Evolutionary conservation across 2,888 invertebrate species (phyloP), one percentile per base, ranked within the genome.

Genomic region (Phortica okadai): DNA sequence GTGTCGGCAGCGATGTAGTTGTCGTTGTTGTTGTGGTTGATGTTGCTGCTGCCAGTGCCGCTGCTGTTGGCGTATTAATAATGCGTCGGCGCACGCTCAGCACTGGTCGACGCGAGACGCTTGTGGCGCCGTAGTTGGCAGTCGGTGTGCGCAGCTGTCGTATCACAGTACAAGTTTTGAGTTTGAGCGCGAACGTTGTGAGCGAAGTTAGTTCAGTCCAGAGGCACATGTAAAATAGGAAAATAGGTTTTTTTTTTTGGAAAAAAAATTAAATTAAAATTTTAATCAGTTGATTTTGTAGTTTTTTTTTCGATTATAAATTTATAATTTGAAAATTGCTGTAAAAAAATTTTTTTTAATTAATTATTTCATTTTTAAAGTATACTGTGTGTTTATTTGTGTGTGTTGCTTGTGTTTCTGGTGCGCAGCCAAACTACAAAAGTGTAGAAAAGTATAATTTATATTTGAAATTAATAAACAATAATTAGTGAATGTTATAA

Each of bases 31-130:
- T 76, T 50, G 79, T 76, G 67, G 79, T 77, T 64, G 79, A 74
- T 59, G 77, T 58, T 78, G 74, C 44, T 58, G 78, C 42, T 73
- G 58, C 76, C 42, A 89, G 69, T 25, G 79, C 73, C 45, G 83
- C 78, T 64, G 81, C 74, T 44, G 83, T 67, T 74, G 86, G 82
- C 58, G 84, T 77, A 79, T 88, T 89, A 74, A 89, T 86, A 82
- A 89, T 83, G 80, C 90, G 89, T 74, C 89, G 85, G 78, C 90
- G 90, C 82, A 90, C 90, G 77, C 89, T 90, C 80, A 91, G 77
- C 78, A 89, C 86, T 73, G 91, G 91, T 74, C 91, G 89, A 73
- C 89, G 89, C 76, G 89, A 87, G 74, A 80, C 84, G 73, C 81
- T 80, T 73, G 80, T 76, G 64, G 73, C 74, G 73, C 81, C 81